A percentile compares a stretch with the other conserved stretches of the same genome.
Evolutionary conservation across 1,140 invertebrate genomes (phyloP).

Genomic region (Brachionus plicatilis): DNA sequence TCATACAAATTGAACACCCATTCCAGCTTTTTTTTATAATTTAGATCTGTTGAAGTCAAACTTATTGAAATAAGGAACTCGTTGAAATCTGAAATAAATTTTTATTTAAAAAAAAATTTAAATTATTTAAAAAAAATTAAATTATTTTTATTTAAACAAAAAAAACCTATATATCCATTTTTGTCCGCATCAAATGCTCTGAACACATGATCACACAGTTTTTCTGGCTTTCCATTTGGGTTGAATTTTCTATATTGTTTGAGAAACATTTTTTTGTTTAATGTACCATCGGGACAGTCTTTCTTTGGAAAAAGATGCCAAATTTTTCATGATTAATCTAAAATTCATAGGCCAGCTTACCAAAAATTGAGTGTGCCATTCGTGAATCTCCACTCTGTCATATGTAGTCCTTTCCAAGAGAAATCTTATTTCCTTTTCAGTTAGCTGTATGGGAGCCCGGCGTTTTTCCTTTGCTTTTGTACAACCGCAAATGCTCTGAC

Average conservation of each 20-base stretch:
- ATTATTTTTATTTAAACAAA: background rate
- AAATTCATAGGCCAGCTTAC: background rate
- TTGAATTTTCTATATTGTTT: background rate
- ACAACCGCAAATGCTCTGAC: background rate
- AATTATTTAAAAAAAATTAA: background rate
- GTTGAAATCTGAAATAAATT: slow-evolving; percentile 4
- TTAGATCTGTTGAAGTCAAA: background rate
- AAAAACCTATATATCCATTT: slow-evolving; percentile 22
- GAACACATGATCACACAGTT: slow-evolving; percentile 30
- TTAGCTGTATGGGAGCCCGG: background rate
- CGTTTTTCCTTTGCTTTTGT: background rate
- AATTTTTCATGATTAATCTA: background rate
- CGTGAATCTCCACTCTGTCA: background rate
- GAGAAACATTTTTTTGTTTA: slow-evolving; percentile 34
- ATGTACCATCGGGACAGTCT: slow-evolving; percentile 33
- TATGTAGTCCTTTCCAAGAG: background rate
- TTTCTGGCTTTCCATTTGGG: background rate
- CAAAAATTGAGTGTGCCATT: slow-evolving; percentile 15
- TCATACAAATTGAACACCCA: slow-evolving; percentile 31
- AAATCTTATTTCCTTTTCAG: background rate
- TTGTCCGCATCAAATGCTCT: slow-evolving; percentile 27
- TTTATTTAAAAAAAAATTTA: background rate
- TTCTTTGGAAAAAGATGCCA: background rate
- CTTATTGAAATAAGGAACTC: slow-evolving; percentile 31
- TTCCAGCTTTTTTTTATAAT: slow-evolving; percentile 26